Percentiles rank a stretch among this genome's conserved stretches.
phyloP scores from a whole-genome alignment of 2,113 vertebrate species.

The Tenrec ecaudatus region DNA sequence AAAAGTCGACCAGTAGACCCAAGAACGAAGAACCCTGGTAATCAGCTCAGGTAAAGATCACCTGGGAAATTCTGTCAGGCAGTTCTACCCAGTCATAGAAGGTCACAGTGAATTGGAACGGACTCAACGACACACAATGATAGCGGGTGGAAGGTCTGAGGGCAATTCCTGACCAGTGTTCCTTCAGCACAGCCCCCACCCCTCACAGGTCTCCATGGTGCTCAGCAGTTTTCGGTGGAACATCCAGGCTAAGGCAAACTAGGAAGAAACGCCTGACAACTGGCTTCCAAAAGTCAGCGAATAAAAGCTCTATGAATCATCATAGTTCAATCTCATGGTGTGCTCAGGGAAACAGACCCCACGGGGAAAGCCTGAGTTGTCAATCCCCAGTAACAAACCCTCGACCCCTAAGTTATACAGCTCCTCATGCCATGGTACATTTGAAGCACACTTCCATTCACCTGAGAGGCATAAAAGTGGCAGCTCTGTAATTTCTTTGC shows the following conservation, averaged over 20 bases:
- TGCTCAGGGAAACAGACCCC: no score
- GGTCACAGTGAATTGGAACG: neutral
- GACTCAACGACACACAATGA: neutral
- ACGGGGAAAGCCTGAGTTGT: no score
- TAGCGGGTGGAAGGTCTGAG: neutral
- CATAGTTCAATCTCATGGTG: no score
- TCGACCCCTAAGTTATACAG: no score
- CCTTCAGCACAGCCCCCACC: neutral
- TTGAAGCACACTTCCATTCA: neutral
- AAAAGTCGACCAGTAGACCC: neutral
- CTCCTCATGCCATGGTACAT: no score
- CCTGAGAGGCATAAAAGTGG: neutral
- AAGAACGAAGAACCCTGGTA: neutral
- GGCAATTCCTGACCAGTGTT: neutral
- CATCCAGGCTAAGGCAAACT: neutral
- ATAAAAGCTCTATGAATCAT: neutral
- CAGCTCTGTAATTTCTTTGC: constrained; percentile 5
- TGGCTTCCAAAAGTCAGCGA: neutral
- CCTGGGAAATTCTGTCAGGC: neutral
- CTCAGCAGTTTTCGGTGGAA: neutral
- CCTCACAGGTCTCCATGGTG: neutral
- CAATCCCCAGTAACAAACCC: no score
- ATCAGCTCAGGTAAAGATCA: neutral
- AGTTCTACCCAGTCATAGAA: neutral
- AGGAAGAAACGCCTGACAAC: neutral